Evolutionary conservation across 2,797 vertebrate genomes (phyloP).

Genomic region (Cynodonichthys magdalenae): DNA sequence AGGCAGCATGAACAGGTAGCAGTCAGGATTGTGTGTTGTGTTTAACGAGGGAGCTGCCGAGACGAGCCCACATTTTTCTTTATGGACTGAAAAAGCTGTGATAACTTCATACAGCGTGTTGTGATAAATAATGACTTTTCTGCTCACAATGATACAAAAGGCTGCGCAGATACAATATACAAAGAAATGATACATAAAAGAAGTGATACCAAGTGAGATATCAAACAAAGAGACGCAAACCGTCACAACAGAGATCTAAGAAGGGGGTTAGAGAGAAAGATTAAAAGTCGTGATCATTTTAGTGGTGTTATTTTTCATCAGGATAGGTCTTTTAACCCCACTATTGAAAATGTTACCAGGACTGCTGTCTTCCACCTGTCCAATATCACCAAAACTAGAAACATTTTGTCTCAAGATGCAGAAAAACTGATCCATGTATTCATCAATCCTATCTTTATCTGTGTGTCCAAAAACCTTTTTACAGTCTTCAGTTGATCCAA

Average conservation of each 20-base stretch:
- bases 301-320: no score
- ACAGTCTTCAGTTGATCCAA: no score
- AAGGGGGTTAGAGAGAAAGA: not conserved
- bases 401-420: not conserved
- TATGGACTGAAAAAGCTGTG: constrained; percentile 11
- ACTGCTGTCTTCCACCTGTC: no score
- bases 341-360: no score
- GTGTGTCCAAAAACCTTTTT: no score
- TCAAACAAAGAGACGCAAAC: not conserved
- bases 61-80: constrained; percentile 8
- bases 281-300: not conserved
- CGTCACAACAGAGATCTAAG: not conserved
- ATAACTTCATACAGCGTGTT: constrained; percentile 13
- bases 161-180: not conserved
- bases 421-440: no score
- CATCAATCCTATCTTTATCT: no score
- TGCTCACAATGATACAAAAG: not conserved
- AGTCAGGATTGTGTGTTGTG: constrained; percentile 32
- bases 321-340: no score
- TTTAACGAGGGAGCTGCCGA: constrained; percentile 42
- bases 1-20: constrained; percentile 52
- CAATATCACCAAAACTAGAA: not conserved
- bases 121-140: constrained; percentile 10
- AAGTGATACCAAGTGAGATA: not conserved
- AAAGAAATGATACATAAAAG: not conserved